Base-by-base conservation (phyloP, 2,888 invertebrate genomes). In the Flexamia atlantica region DNA sequence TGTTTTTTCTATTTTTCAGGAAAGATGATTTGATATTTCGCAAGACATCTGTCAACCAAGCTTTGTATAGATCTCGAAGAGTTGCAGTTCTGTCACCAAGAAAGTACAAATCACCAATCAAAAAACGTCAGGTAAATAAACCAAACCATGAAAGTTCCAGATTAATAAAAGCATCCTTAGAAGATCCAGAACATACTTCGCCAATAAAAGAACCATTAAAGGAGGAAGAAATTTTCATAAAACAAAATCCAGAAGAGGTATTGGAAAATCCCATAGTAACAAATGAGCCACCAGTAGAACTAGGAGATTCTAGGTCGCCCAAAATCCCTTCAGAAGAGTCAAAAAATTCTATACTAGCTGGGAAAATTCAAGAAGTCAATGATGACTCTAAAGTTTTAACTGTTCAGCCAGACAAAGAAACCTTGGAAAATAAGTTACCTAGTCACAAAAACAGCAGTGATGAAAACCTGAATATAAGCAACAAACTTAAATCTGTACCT, bases 21-120 rank as follows among this genome's bases (percentile, higher is more conserved):
- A 25, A 76, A 25, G 76, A 76, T n/a, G 32, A 76, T 25, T 50
- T 76, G 46, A 53, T 76, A 1, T 76, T 76, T 20, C 76, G 76
- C 7, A 76, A 76, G 50, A 17, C 25, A 28, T 30, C 50, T 17
- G 32, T 23, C 10, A 14, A 17, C n/a, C 68, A 68, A 68, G 30
- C 68, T 32, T 28, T 30, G n/a, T 17, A 25, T n/a, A 68, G 68
- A 32, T 10, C 68, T 32, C 68, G 68, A 68, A 30, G 7, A 68
- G 7, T 0, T 68, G 28, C 12, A 12, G 17, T 17, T 7, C 14
- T n/a, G 30, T 68, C 68, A 30, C 68, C 30, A 28, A 68, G n/a
- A 32, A 68, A 30, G 30, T 30, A 32, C 3, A 68, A 32, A 68
- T 32, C 68, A 9, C 68, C 30, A 32, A 68, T 32, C 17, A 68